These are phyloP conservation scores for Harpagus bidentatus DNA, from an alignment of 2,113 vertebrate genomes.

Conservation along the genomic window DNA sequence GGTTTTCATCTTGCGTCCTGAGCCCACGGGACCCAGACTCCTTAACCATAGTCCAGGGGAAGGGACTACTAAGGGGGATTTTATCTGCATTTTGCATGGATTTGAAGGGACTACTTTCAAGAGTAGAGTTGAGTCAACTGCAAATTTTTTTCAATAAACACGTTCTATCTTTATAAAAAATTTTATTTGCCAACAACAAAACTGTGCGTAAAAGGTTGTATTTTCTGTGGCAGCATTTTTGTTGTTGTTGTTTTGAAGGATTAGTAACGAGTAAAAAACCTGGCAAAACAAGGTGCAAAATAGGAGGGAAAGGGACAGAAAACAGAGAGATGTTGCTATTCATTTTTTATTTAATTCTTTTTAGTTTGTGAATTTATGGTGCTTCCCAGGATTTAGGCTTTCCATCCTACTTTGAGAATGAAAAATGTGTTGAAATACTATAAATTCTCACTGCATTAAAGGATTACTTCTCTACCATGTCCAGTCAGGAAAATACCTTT, in stretches of 20 bases:
- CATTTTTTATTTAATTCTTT: neutral
- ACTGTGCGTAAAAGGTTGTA: neutral
- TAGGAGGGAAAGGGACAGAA: neutral
- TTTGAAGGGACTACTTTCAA: neutral
- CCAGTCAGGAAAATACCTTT: neutral
- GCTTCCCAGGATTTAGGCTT: neutral
- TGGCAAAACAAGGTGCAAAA: neutral
- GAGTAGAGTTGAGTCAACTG: neutral
- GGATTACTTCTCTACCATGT: neutral
- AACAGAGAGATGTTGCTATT: neutral
- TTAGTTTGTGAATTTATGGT: neutral
- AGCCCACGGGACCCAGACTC: accelerated
- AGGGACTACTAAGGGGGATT: neutral
- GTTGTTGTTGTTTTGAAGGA: neutral
- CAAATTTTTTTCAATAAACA: neutral
- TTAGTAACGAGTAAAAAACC: neutral
- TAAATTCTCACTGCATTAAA: neutral
- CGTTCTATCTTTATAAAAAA: neutral
- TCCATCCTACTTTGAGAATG: neutral
- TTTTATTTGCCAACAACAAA: neutral
- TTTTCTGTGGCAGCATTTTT: neutral
- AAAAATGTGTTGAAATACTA: neutral
- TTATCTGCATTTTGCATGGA: neutral
- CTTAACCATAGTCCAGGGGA: neutral
- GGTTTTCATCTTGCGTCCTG: neutral